These are phyloP conservation scores for Pangasius djambal DNA, from an alignment of 2,797 vertebrate genomes.

Conservation along the genomic window DNA sequence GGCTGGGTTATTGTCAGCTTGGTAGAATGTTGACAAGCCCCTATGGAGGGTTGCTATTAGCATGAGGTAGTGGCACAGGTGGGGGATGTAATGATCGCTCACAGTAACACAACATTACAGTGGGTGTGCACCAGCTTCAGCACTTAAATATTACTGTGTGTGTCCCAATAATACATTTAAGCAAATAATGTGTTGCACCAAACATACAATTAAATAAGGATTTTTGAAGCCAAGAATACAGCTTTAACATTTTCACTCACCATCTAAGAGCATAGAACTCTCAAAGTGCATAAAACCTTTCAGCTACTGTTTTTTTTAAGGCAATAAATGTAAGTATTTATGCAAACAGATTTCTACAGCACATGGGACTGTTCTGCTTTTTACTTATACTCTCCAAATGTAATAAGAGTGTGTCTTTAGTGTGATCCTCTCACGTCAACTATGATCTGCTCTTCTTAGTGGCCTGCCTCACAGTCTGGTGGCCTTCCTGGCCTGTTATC, in stretches of 20 bases:
- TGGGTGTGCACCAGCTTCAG: slow-evolving; percentile 36
- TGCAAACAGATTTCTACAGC: not conserved
- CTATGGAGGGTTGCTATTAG: slow-evolving; percentile 39
- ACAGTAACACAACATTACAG: slow-evolving; percentile 44
- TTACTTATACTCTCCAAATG: slow-evolving; percentile 17
- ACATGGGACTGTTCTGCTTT: not conserved
- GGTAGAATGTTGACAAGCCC: slow-evolving; percentile 40
- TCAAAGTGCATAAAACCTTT: not conserved
- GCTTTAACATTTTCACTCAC: slow-evolving; percentile 17
- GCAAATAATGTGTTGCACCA: slow-evolving; percentile 43
- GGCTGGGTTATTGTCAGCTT: slow-evolving; percentile 36
- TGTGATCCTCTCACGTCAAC: slow-evolving; percentile 37
- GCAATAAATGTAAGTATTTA: not conserved
- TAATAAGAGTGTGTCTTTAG: slow-evolving; percentile 13
- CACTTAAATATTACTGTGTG: slow-evolving; percentile 48
- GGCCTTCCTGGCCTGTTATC: slow-evolving; percentile 64
- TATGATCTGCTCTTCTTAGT: slow-evolving; percentile 34
- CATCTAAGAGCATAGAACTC: not conserved
- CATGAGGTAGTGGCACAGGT: slow-evolving; percentile 46
- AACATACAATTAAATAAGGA: slow-evolving; percentile 40
- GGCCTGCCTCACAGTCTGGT: slow-evolving; percentile 50
- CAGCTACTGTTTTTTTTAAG: not conserved
- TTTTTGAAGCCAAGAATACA: slow-evolving; percentile 29
- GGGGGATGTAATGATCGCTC: slow-evolving; percentile 45
- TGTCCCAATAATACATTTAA: slow-evolving; percentile 44